phyloP scores from a whole-genome alignment of 2,888 invertebrate species.

The Eurytoma adleriae region DNA sequence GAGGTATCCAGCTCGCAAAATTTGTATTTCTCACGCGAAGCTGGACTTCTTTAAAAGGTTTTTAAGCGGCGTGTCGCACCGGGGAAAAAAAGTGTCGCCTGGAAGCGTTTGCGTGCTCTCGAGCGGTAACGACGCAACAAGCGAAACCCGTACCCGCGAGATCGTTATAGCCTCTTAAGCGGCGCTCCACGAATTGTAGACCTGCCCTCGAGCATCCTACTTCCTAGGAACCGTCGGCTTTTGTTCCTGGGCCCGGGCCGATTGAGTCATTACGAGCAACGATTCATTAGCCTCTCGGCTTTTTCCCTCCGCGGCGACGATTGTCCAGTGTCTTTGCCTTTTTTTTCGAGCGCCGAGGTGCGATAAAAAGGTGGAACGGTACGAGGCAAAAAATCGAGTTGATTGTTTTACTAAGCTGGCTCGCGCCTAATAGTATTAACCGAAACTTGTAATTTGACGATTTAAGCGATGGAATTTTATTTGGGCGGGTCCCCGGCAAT shows the following conservation, averaged over 20 bases:
- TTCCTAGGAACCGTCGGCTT: background rate
- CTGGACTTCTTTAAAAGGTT: background rate
- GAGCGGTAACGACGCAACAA: constrained; percentile 3
- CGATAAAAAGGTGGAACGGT: constrained; percentile 19
- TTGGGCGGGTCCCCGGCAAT: no score
- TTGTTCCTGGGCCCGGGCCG: background rate
- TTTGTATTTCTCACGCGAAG: no score
- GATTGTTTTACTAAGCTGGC: constrained; percentile 12
- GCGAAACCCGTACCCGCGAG: constrained; percentile 35
- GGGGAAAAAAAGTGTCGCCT: constrained; percentile 14
- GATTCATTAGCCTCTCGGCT: constrained; percentile 1
- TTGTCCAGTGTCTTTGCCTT: background rate
- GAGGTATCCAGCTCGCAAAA: no score
- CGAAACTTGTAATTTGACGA: background rate
- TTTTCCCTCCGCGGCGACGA: no score
- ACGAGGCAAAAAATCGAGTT: background rate
- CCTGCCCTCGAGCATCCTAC: constrained; percentile 9
- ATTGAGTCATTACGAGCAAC: constrained; percentile 24
- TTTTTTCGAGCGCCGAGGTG: background rate
- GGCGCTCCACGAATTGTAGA: constrained; percentile 11
- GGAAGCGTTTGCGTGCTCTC: background rate
- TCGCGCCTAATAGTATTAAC: background rate
- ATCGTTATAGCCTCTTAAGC: constrained; percentile 5
- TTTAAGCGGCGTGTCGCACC: constrained; percentile 4
- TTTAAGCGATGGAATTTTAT: background rate